phyloP scores from a whole-genome alignment of 2,888 invertebrate species.

The Drosophila nr. perissopoda region DNA sequence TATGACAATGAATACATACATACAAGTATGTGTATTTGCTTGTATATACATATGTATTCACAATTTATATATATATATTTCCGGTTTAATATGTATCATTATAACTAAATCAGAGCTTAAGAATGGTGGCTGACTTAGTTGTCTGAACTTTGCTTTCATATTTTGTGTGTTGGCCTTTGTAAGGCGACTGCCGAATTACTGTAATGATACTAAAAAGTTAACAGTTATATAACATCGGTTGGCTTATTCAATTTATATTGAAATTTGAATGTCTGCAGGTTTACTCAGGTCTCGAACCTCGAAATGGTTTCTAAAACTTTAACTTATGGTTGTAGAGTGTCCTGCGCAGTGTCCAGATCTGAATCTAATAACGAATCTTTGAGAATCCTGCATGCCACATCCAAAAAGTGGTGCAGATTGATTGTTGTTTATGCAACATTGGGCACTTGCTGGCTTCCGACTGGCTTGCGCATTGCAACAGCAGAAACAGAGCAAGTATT shows the following conservation, averaged over 20 bases:
- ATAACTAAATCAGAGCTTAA: background rate
- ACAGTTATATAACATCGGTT: background rate
- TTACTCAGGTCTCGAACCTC: background rate
- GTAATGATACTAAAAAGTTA: background rate
- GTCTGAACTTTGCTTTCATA: background rate
- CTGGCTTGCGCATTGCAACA: slow-evolving; percentile 10
- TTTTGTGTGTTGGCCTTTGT: background rate
- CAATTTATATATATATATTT: background rate
- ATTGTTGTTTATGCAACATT: slow-evolving; percentile 19
- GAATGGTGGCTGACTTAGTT: background rate
- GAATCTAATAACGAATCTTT: too few species aligned
- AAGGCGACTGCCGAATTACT: background rate
- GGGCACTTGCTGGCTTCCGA: slow-evolving; percentile 8
- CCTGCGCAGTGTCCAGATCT: background rate
- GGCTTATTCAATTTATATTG: background rate
- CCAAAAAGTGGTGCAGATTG: background rate
- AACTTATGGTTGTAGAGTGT: background rate
- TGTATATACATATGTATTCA: background rate
- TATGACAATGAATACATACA: background rate
- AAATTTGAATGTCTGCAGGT: background rate
- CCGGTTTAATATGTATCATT: background rate
- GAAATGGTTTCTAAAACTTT: background rate
- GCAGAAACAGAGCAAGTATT: background rate
- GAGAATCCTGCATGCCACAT: slow-evolving; percentile 22
- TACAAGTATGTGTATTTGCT: background rate